phyloP scores from a whole-genome alignment of 2,888 invertebrate genomes.

The Antheraea assamensis region DNA sequence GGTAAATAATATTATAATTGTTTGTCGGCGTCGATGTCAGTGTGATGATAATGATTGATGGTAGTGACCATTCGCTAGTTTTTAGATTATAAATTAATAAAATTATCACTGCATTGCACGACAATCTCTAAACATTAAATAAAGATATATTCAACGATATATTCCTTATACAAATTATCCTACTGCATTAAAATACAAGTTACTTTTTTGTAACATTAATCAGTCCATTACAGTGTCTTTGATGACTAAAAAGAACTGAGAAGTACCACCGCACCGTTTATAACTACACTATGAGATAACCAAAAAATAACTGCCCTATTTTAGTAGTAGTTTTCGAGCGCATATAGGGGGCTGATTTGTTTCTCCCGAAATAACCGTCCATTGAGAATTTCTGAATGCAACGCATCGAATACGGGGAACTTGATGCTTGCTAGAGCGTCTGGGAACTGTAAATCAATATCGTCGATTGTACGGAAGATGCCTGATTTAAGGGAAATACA shows the following conservation, averaged over 20 bases:
- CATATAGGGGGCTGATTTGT: conserved; percentile 33
- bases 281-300: conserved; percentile 18
- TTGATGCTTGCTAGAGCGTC: neutral
- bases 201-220: neutral
- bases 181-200: neutral
- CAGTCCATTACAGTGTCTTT: neutral
- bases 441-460: neutral
- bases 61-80: too few relatives aligned
- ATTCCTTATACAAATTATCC: neutral
- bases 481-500: neutral
- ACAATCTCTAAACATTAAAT: neutral
- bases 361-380: conserved; percentile 36
- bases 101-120: neutral
- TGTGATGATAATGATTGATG: too few relatives aligned
- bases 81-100: too few relatives aligned
- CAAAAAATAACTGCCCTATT: conserved; percentile 59
- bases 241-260: neutral
- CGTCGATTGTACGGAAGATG: neutral
- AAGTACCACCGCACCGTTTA: neutral
- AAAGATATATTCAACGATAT: neutral
- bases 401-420: neutral
- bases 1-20: too few relatives aligned
- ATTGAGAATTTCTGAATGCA: conserved; percentile 15
- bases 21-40: too few relatives aligned
- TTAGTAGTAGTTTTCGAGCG: conserved; percentile 49